Base-by-base conservation (phyloP, 2,888 invertebrate genomes). In the Kryphioiulus occultus region DNA sequence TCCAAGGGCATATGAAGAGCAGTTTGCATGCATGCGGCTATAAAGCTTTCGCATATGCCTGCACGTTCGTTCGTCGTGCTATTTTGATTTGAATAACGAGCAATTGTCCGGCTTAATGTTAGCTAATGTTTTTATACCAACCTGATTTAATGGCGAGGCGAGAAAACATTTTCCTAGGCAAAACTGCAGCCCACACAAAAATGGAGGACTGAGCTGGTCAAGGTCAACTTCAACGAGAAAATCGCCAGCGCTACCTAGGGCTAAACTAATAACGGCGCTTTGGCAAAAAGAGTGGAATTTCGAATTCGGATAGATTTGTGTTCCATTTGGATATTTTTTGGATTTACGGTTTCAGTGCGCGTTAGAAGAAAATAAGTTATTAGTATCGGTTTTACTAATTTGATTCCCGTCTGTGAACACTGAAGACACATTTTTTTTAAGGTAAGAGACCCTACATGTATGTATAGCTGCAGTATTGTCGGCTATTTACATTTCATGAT, bases 1-100 rank as follows among this genome's bases (percentile, higher is more conserved):
- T 78, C 78, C 78, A 78, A 78, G 78, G 78, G 78, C 78, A 78
- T 78, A 78, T 78, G 78, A 78, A 78, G 78, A 78, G 9, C 78
- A 22, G 30, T 15, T 30, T 22, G 30, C 0, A 78, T 30, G 19
- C 17, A 78, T 78, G 30, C 26, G 30, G 30, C 53, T n/a, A 3
- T 53, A 53, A 53, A 44, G 4, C 7, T 53, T n/a, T 78, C 19
- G 1, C 22, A 15, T 78, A 15, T 15, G 7, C 7, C 15, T 15
- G 15, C 2, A n/a, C 68, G 30, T 78, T 26, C 15, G 22, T 4
- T 12, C 12, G 10, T 15, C 5, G 1, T 26, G 30, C 78, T 0
- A 30, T 15, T 30, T 78, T 1, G 2, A 30, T 30, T 78, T 1
- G 2, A 30, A 78, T 15, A 78, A 30, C 78, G 22, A 15, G 15